These are phyloP conservation scores for Achatina immaculata DNA, from an alignment of 1,140 invertebrate genomes.

Conservation along the genomic window DNA sequence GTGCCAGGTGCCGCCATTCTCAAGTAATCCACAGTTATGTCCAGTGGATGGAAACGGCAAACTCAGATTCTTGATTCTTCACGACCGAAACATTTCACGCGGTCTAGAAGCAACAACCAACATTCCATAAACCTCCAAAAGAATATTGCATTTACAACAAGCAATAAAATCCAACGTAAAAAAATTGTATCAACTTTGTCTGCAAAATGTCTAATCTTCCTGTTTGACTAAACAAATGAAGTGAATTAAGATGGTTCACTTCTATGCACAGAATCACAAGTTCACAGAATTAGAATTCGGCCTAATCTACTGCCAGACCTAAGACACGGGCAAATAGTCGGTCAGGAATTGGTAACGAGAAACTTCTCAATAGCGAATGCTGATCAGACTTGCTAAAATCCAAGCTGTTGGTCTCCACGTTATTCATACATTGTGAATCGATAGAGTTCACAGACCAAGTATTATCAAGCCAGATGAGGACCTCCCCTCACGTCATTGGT, in stretches of 20 bases:
- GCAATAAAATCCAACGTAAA: no score
- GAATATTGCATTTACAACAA: no score
- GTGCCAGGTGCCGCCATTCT: constrained; percentile 59
- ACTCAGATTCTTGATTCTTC: no score
- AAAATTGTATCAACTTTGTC: no score
- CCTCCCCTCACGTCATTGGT: constrained; percentile 48
- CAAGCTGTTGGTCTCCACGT: constrained; percentile 48
- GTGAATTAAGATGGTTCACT: no score
- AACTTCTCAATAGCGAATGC: constrained; percentile 33
- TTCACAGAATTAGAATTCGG: constrained; percentile 30
- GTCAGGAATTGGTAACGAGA: constrained; percentile 27
- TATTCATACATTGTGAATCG: constrained; percentile 59
- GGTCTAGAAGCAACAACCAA: no score
- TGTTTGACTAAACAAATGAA: no score
- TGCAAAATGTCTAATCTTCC: no score
- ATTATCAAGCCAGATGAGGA: constrained; percentile 53
- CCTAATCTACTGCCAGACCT: constrained; percentile 43
- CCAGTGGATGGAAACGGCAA: not conserved
- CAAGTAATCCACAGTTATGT: constrained; percentile 37
- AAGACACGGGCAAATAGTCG: constrained; percentile 44
- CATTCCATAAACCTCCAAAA: no score
- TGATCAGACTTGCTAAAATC: constrained; percentile 63
- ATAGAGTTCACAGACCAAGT: constrained; percentile 39
- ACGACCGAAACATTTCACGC: no score
- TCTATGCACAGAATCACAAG: constrained; percentile 13